Conservation (phyloP, 2,888 invertebrate species). For the Drosophila recens region DNA sequence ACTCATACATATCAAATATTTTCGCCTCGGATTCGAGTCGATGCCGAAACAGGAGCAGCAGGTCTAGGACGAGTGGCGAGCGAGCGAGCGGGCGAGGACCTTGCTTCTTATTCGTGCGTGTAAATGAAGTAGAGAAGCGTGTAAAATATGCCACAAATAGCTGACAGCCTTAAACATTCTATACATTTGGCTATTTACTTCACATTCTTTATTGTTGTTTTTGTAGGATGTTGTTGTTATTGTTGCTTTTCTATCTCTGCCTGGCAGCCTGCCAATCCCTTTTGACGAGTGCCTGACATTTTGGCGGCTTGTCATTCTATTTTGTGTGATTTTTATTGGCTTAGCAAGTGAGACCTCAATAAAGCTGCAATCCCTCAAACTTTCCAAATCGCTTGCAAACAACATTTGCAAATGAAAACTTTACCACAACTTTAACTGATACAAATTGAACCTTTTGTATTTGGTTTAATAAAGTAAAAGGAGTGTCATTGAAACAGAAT, state of each 20-base stretch:
- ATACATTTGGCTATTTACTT: slow-evolving; percentile 28
- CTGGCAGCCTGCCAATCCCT: slow-evolving; percentile 52
- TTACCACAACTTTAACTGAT: slow-evolving; percentile 1
- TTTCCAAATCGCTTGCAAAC: slow-evolving; percentile 7
- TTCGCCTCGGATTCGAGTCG: slow-evolving; percentile 50
- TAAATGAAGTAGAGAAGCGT: slow-evolving; percentile 70
- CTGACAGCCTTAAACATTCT: slow-evolving; percentile 54
- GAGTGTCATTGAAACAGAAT: not conserved
- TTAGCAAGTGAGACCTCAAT: slow-evolving; percentile 37
- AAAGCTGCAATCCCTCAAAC: slow-evolving; percentile 15
- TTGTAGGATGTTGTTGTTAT: slow-evolving; percentile 5
- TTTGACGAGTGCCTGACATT: slow-evolving; percentile 71
- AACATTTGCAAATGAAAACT: not conserved
- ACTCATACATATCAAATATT: slow-evolving; percentile 76
- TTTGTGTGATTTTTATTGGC: slow-evolving; percentile 70
- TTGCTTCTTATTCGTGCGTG: slow-evolving; percentile 65
- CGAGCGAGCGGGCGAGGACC: slow-evolving; percentile 13
- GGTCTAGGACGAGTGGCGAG: slow-evolving; percentile 28
- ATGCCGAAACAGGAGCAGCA: slow-evolving; percentile 17
- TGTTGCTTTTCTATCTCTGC: slow-evolving; percentile 9
- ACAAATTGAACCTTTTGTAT: not conserved
- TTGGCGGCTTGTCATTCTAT: slow-evolving; percentile 66
- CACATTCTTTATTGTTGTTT: slow-evolving; percentile 4
- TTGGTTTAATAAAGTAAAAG: not conserved
- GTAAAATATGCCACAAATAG: slow-evolving; percentile 78